Base-by-base conservation (phyloP, 2,888 invertebrate species). In the Stenichneumon culpator region DNA sequence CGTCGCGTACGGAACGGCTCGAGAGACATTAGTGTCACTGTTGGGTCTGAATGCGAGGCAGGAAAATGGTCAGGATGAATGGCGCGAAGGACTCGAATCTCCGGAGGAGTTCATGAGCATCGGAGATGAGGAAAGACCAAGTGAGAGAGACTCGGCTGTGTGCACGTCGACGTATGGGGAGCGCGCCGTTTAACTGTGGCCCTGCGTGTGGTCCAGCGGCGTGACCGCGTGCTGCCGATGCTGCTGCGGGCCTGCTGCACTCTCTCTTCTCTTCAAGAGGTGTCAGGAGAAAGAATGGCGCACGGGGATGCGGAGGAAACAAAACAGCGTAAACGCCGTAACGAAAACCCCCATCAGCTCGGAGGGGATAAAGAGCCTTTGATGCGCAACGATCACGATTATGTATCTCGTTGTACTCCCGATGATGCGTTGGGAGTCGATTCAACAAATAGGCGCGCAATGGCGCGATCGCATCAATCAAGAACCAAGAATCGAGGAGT, bases 21-120 rank as follows among this genome's bases (percentile, higher is more conserved):
- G 82, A 79, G 88, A 88, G 87, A 91, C 91, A 91, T 92, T 91
- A 92, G 91, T 91, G 92, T 91, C 91, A 89, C 89, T 86, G 88
- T 50, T 16, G 79, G 57, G 44, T 74, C 82, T 91, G 92, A 92
- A 92, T 91, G 89, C 89, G 89, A 91, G 88, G 84, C 89, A 47
- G 0, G 44, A 47, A 47, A 16, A 47, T 88, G 88, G 89, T 89
- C 87, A 92, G 91, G 92, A 93, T 92, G 90, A 91, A 93, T 92
- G 92, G 90, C 89, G 89, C 86, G 73, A 75, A 79, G 78, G 54
- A 67, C 79, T 70, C 65, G 84, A 74, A 79, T 70, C 25, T 52
- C 22, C 65, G n/a, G 39, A 36, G 74, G 83, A 90, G 88, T 86
- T 88, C 86, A 89, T 90, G 89, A 90, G 89, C 87, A 4, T 32